phyloP scores from a whole-genome alignment of 2,888 invertebrate species.

The Tribolium freemani region DNA sequence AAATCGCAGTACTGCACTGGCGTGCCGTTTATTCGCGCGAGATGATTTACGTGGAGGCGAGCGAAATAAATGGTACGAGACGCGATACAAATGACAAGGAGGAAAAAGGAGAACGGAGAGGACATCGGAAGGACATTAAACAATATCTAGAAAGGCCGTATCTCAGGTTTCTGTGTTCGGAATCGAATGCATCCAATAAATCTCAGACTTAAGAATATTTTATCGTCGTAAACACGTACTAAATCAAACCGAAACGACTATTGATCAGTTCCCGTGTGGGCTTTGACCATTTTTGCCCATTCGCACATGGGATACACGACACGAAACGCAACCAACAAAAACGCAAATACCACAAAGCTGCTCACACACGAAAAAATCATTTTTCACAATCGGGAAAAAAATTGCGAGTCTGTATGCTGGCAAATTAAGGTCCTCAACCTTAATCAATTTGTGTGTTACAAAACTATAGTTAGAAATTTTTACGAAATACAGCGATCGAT shows the following conservation, averaged over 20 bases:
- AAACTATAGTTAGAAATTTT: no score
- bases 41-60: constrained; percentile 48
- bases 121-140: constrained; percentile 52
- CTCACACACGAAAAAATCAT: not conserved
- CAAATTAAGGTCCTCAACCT: no score
- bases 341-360: not conserved
- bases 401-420: no score
- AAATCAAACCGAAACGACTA: constrained; percentile 62
- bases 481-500: no score
- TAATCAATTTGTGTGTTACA: no score
- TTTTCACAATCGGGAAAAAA: no score
- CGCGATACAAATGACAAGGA: constrained; percentile 34
- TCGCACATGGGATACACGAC: not conserved
- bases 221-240: constrained; percentile 61
- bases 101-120: constrained; percentile 25
- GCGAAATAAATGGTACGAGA: constrained; percentile 40
- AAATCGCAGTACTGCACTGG: constrained; percentile 29
- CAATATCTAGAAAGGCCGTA: constrained; percentile 54
- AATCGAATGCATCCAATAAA: constrained; percentile 61
- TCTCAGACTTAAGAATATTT: constrained; percentile 60
- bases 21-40: constrained; percentile 6
- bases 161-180: constrained; percentile 58
- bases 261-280: constrained; percentile 60
- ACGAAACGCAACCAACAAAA: not conserved
- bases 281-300: constrained; percentile 26